phyloP scores from a whole-genome alignment of 2,797 vertebrate genomes.

The Sorex maritimensis region DNA sequence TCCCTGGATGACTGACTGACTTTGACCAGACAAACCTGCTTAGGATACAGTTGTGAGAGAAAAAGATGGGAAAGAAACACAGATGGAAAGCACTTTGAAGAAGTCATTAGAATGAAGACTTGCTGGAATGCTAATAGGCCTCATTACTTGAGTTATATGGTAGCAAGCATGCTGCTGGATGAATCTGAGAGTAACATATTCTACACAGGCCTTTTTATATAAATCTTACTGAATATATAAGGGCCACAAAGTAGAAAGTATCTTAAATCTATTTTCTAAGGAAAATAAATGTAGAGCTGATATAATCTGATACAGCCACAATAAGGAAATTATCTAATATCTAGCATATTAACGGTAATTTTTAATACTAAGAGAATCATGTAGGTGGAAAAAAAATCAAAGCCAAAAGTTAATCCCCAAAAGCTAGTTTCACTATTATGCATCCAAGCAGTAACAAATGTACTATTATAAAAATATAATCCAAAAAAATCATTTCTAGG shows the following conservation, averaged over 20 bases:
- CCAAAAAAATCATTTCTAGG: conserved; percentile 22
- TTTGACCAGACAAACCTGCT: neutral
- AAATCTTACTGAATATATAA: conserved; percentile 19
- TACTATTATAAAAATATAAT: conserved; percentile 38
- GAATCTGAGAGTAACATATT: conserved; percentile 43
- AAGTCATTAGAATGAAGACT: conserved; percentile 39
- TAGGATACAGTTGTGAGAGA: neutral
- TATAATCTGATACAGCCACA: conserved; percentile 49
- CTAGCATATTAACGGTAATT: neutral
- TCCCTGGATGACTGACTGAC: neutral
- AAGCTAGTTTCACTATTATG: conserved; percentile 20
- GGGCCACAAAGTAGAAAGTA: neutral
- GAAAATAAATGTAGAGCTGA: neutral
- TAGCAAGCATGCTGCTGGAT: conserved; percentile 17
- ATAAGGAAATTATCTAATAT: conserved; percentile 22
- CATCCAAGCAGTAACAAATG: conserved; percentile 36
- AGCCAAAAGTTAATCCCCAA: neutral
- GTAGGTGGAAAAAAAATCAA: neutral
- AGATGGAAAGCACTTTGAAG: conserved; percentile 47
- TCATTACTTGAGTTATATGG: neutral
- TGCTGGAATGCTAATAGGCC: neutral
- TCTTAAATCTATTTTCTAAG: conserved; percentile 45
- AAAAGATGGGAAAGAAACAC: neutral
- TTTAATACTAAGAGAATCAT: neutral
- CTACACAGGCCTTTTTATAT: neutral